Conservation (phyloP, 1,140 invertebrate genomes). For the Lepidurus apus region DNA sequence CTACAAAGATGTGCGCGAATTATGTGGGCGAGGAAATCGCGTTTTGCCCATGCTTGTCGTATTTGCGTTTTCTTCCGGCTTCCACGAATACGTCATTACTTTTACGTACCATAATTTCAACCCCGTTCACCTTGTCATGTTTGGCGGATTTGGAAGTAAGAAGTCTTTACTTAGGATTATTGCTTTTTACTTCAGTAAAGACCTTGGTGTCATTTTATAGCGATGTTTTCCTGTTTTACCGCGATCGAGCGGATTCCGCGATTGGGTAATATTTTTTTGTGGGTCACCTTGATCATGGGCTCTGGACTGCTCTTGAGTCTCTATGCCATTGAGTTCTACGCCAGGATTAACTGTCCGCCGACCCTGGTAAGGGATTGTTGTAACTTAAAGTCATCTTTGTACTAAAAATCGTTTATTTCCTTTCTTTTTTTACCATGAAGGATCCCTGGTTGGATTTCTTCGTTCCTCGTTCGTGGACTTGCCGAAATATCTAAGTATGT, state of each 20-base stretch:
- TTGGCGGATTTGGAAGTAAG: conserved; percentile 54
- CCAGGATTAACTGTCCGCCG: conserved; percentile 67
- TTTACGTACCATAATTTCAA: conserved; percentile 77
- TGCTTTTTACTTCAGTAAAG: not conserved
- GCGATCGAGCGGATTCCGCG: conserved; percentile 45
- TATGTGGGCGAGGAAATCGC: conserved; percentile 39
- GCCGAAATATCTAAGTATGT: conserved; percentile 40
- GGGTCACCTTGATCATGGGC: conserved; percentile 69
- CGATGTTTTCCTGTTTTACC: conserved; percentile 52
- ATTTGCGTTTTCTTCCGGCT: conserved; percentile 58
- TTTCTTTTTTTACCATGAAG: not conserved
- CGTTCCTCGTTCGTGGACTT: conserved; percentile 56
- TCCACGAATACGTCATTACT: conserved; percentile 79
- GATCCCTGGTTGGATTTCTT: conserved; percentile 43
- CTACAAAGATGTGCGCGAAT: conserved; percentile 73
- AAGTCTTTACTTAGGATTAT: not conserved
- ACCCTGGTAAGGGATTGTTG: conserved; percentile 37
- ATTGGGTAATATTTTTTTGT: conserved; percentile 71
- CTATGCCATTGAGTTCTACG: conserved; percentile 81
- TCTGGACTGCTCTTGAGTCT: conserved; percentile 67
- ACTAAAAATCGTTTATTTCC: too few species aligned
- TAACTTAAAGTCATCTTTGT: too few species aligned
- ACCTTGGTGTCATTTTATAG: conserved; percentile 39
- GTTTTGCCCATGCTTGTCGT: conserved; percentile 49
- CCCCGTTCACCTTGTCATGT: conserved; percentile 70